Evolutionary conservation across 2,797 vertebrate genomes (phyloP).

Genomic region (Scyliorhinus canicula): DNA sequence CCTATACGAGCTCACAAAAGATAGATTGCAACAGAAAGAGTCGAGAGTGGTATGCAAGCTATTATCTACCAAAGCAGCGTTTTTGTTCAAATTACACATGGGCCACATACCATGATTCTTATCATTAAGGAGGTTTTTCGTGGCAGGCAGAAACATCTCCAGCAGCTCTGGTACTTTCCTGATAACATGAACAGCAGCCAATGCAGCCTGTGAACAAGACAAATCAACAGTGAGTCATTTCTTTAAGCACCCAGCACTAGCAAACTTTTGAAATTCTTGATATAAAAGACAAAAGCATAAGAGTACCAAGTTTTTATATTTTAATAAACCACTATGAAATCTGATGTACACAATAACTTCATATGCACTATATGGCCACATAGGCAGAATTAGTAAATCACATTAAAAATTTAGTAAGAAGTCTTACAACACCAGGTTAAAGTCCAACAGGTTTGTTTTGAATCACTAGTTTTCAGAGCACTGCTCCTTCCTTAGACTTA

Average conservation of each 20-base stretch:
- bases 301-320: neutral
- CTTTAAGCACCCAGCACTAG: neutral
- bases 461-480: no score
- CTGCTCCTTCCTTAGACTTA: no score
- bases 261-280: neutral
- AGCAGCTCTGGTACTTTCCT: constrained; percentile 40
- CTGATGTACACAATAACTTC: neutral
- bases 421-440: no score
- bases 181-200: constrained; percentile 39
- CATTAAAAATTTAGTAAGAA: no score
- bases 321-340: neutral
- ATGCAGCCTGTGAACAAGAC: constrained; percentile 36
- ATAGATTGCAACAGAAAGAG: neutral
- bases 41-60: neutral
- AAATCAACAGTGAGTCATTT: constrained; percentile 10
- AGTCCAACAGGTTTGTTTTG: no score
- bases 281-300: neutral
- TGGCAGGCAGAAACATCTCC: constrained; percentile 40
- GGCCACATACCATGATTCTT: constrained; percentile 38
- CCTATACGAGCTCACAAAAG: neutral
- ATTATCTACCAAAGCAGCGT: neutral
- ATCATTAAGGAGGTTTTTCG: constrained; percentile 37
- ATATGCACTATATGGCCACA: neutral
- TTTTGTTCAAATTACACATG: neutral
- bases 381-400: no score